Evolutionary conservation across 2,888 invertebrate genomes (phyloP).

Genomic region (Chorisops tibialis): DNA sequence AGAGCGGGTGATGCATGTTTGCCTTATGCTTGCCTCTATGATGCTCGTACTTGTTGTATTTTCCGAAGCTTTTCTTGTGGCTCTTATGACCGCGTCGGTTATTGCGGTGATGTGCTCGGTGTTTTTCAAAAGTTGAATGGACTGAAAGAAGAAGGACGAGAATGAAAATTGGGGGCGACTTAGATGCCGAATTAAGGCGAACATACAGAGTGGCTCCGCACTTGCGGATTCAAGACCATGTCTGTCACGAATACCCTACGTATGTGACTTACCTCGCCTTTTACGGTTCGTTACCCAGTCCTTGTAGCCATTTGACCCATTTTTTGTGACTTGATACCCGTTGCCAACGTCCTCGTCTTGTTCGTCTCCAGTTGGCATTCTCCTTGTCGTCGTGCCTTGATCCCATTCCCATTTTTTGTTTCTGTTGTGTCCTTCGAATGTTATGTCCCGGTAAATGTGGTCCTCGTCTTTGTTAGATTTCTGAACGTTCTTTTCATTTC

Average conservation of each 20-base stretch:
- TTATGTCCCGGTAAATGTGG: conserved; percentile 29
- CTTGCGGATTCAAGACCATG: background rate
- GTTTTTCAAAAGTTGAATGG: conserved; percentile 42
- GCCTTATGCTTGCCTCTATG: conserved; percentile 14
- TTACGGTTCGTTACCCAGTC: conserved; percentile 35
- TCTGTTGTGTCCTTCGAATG: conserved; percentile 18
- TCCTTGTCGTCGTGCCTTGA: background rate
- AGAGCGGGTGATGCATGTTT: conserved; percentile 26
- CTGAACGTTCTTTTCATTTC: conserved; percentile 35
- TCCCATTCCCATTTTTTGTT: conserved; percentile 25
- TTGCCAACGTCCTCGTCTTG: conserved; percentile 14
- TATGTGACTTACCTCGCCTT: conserved; percentile 33
- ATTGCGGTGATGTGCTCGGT: conserved; percentile 44
- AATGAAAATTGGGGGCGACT: too few species aligned
- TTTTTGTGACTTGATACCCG: conserved; percentile 32
- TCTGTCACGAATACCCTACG: background rate
- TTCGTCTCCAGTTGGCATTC: background rate
- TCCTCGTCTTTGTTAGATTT: conserved; percentile 41
- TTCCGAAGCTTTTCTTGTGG: conserved; percentile 46
- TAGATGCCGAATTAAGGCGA: background rate
- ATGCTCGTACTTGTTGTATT: conserved; percentile 29
- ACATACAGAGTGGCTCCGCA: background rate
- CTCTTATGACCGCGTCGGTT: conserved; percentile 46
- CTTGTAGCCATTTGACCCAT: conserved; percentile 32
- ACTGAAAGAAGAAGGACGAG: conserved; percentile 20